Evolutionary conservation across 2,888 invertebrate species (phyloP), one percentile per base, ranked within the genome.

Genomic region (Nebria brevicollis): DNA sequence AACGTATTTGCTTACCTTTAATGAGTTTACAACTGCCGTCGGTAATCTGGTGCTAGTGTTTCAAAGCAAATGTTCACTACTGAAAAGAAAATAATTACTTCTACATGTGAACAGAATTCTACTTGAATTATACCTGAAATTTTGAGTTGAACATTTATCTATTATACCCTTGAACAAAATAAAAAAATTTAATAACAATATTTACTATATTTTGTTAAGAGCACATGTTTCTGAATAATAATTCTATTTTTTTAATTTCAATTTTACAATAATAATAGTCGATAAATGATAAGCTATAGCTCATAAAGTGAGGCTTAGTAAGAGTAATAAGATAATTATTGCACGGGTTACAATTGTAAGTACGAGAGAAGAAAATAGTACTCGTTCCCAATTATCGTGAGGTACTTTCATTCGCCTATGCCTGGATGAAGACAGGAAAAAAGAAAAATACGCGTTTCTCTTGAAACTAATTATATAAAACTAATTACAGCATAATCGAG

Each of bases 401-500:
- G 70, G 70, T 26, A 13, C 34, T 70, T 34, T 25, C 13, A 26
- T 70, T 70, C 70, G 20, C 25, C 34, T 20, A 34, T 70, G 11
- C 5, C 34, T 13, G 26, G 70, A 8, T 10, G 15, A 70, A 11
- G 70, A 26, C 26, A 70, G 26, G 70, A 70, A 11, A 25, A 70
- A 8, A 8, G 34, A 70, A 70, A 70, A 34, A 70, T 20, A 70
- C 70, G 70, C 25, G 25, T 41, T 15, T n/a, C 43, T 73, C 15
- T 15, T 34, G 43, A 73, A 73, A 73, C 73, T 73, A 73, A 73
- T 73, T 73, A 73, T 73, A 73, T 73, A 73, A 73, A 73, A 73
- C 73, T 73, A 73, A 73, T 73, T 73, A 73, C 73, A 42, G n/a
- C 41, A 42, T 73, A 73, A 73, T 73, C 73, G 73, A 73, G 73